These are phyloP conservation scores for Gobio gobio DNA, from an alignment of 2,113 vertebrate species.

Conservation along the genomic window DNA sequence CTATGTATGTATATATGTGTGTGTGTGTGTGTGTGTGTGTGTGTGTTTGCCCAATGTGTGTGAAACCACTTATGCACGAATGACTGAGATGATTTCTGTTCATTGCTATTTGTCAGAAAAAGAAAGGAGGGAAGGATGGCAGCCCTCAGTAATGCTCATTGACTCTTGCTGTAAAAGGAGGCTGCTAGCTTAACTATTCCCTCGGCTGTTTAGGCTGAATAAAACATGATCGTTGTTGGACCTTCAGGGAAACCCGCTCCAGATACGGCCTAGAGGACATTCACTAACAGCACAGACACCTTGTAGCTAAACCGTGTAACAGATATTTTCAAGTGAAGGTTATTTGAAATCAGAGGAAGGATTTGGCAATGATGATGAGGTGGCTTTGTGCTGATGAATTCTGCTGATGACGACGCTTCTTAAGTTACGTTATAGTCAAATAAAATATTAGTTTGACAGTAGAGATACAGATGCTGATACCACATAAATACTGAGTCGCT, in stretches of 20 bases:
- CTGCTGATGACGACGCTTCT: not conserved
- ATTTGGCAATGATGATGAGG: not conserved
- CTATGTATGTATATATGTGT: not conserved
- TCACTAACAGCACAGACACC: conserved; percentile 16
- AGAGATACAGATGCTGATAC: conserved; percentile 15
- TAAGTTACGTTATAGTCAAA: conserved; percentile 8
- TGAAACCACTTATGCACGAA: conserved; percentile 26
- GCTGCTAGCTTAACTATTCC: conserved; percentile 44
- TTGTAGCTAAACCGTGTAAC: conserved; percentile 12
- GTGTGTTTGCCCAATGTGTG: conserved; percentile 4
- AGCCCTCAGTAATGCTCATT: conserved; percentile 32
- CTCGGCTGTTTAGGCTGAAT: conserved; percentile 34
- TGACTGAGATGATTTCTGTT: conserved; percentile 28
- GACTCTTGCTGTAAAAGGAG: conserved; percentile 39
- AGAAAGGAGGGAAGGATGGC: not conserved
- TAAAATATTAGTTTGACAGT: not conserved
- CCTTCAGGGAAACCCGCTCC: conserved; percentile 36
- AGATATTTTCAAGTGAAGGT: not conserved
- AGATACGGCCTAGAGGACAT: conserved; percentile 20
- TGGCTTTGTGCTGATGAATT: conserved; percentile 4
- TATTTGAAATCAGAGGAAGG: conserved; percentile 29
- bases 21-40: not conserved
- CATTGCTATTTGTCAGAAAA: conserved; percentile 14
- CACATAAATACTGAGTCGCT: not conserved
- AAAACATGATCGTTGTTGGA: conserved; percentile 37